These are phyloP conservation scores for Clavelina lepadiformis DNA, from an alignment of 23 tunicate genomes.

Conservation along the genomic window DNA sequence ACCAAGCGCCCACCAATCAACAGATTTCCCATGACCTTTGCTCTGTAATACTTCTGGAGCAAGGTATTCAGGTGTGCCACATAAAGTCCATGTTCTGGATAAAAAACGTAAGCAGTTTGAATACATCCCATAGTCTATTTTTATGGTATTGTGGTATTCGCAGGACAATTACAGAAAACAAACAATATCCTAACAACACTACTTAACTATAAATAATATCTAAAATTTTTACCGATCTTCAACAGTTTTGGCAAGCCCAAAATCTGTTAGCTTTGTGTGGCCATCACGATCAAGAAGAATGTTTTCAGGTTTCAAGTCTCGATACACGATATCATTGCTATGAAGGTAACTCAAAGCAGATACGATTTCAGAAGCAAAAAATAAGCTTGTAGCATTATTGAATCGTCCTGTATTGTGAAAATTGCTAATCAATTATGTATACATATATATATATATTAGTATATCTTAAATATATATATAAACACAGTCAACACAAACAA, in stretches of 20 bases:
- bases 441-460: no score
- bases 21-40: conserved; percentile 67
- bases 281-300: conserved; percentile 67
- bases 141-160: no score
- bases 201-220: no score
- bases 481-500: no score
- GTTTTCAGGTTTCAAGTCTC: conserved; percentile 74
- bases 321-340: conserved; percentile 52
- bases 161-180: no score
- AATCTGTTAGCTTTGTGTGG: conserved; percentile 73
- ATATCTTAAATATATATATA: no score
- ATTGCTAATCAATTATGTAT: no score
- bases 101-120: no score
- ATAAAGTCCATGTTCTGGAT: conserved; percentile 65
- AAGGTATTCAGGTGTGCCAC: conserved; percentile 79
- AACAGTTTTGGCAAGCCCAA: conserved; percentile 63
- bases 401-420: conserved; percentile 64
- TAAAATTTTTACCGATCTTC: conserved; percentile 60
- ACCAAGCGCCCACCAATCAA: conserved; percentile 88
- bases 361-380: conserved; percentile 70
- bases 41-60: conserved; percentile 73
- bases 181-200: no score
- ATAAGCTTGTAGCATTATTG: conserved; percentile 44
- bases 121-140: no score
- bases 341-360: conserved; percentile 54